A percentile compares a stretch with the other conserved stretches of the same genome.
phyloP scores from a whole-genome alignment of 1,140 invertebrate species.

The Olivierus martensii region DNA sequence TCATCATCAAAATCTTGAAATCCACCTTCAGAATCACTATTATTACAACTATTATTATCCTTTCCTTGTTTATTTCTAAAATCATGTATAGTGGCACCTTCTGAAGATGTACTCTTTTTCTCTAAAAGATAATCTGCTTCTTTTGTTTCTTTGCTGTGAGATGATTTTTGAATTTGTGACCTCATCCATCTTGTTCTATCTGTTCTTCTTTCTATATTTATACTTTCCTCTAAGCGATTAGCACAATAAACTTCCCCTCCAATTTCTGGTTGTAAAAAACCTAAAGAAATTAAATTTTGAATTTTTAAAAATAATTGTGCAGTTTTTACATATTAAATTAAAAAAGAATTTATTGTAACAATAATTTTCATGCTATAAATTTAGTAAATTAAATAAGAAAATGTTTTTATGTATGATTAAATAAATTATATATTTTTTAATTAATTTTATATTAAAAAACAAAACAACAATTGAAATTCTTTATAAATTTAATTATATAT shows the following conservation, averaged over 20 bases:
- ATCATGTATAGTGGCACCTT: conserved; percentile 7
- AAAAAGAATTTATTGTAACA: too few species aligned
- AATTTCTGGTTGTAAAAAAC: conserved; percentile 12
- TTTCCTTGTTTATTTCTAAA: neutral
- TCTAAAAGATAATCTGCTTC: conserved; percentile 8
- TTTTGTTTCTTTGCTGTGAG: conserved; percentile 8
- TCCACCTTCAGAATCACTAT: neutral
- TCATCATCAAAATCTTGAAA: neutral
- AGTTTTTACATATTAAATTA: too few species aligned
- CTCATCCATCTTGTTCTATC: conserved; percentile 7
- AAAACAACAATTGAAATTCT: too few species aligned
- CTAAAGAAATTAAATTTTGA: neutral
- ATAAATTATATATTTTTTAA: too few species aligned
- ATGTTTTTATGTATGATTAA: too few species aligned
- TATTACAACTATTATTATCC: neutral
- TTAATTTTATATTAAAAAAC: too few species aligned
- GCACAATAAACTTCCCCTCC: conserved; percentile 6
- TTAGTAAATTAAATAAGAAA: too few species aligned
- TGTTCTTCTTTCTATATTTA: conserved; percentile 7
- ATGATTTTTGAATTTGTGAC: conserved; percentile 4
- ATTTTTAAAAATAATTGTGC: too few species aligned
- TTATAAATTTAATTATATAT: too few species aligned
- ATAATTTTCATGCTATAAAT: too few species aligned
- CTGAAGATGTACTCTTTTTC: conserved; percentile 1
- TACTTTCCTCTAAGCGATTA: conserved; percentile 5